Evolutionary conservation across 2,113 vertebrate species (phyloP), one percentile per base, ranked within the genome.

Genomic region (Oncorhynchus keta): DNA sequence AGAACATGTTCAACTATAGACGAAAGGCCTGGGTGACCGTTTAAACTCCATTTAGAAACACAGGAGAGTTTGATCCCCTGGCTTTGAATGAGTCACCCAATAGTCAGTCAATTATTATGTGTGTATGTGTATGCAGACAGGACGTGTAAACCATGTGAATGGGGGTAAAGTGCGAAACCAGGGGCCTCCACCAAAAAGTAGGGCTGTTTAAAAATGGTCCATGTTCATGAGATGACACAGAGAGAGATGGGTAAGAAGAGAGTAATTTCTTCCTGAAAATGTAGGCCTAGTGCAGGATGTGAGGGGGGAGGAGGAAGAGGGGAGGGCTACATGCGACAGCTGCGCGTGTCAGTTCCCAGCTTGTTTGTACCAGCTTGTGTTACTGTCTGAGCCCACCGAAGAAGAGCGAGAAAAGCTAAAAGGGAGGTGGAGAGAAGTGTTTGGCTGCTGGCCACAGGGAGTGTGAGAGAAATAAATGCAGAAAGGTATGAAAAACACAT

Each of bases 341-440:
- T 92, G 93, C 83, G 57, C 69, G 77, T 92, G 91, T 92, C 90
- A 90, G 73, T 90, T 89, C 75, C 76, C 76, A 55, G 57, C 80
- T 78, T 91, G 88, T 92, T 92, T 92, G 83, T 89, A 76, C 81
- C 88, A 78, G 86, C 85, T 89, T 90, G 79, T 85, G 87, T 91
- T 92, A 83, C 89, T 73, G 70, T 83, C 78, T 72, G 71, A 81
- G 81, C 71, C 78, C 68, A 75, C 64, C 49, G 39, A 76, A 83
- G 75, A 77, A 77, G 59, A 28, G 66, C 22, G 55, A 81, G 68
- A 8, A 45, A 65, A 20, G 20, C 18, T 11, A 26, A 22, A 22
- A 26, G 57, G 26, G 8, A 20, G 32, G 3, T 49, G 20, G 45
- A 49, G 5, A 12, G n/a, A 55, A 57, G 39, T 16, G 3, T 3